Base-by-base conservation (phyloP, 2,888 invertebrate genomes). In the Thelaira solivaga region DNA sequence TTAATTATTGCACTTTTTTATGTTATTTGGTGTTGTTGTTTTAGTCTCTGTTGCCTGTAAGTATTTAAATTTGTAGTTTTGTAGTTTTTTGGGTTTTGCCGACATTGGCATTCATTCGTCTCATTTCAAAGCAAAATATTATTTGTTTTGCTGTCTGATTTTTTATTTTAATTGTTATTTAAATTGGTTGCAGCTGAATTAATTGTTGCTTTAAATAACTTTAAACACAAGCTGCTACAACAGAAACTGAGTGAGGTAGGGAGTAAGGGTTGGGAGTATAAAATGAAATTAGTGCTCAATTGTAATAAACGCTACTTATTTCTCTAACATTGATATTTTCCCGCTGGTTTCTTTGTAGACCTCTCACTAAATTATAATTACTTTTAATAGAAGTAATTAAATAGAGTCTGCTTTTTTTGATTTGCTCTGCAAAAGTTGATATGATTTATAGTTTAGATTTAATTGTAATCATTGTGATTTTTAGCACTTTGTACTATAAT, bases 31-130 rank as follows among this genome's bases (percentile, higher is more conserved):
- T n/a, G n/a, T n/a, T n/a, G n/a, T n/a, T n/a, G n/a, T 24, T 22
- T 10, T 24, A 39, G 5, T 31, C 22, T 61, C 36, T 62, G 36
- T 49, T 36, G 62, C 26, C 13, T 5, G 2, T 20, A 36, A 11
- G 10, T 51, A 29, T 49, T 62, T n/a, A 2, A 47, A 26, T 61
- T 69, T 77, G 62, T 73, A 67, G 68, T 77, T 73, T 72, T 72
- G 76, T 67, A 49, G 62, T 26, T 62, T 31, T 64, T 26, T 45
- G 39, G 51, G 16, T 47, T 61, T 61, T 62, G 45, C 39, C 73
- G 78, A 74, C 78, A 78, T 78, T 78, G 78, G 78, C 78, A 78
- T 78, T 78, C 74, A 65, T 67, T 78, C 74, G 69, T 67, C 22
- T 69, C 45, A 34, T 45, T 74, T 74, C 36, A 26, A 59, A 34